Conservation (phyloP, 2,888 invertebrate genomes). For the Spisula solida region DNA sequence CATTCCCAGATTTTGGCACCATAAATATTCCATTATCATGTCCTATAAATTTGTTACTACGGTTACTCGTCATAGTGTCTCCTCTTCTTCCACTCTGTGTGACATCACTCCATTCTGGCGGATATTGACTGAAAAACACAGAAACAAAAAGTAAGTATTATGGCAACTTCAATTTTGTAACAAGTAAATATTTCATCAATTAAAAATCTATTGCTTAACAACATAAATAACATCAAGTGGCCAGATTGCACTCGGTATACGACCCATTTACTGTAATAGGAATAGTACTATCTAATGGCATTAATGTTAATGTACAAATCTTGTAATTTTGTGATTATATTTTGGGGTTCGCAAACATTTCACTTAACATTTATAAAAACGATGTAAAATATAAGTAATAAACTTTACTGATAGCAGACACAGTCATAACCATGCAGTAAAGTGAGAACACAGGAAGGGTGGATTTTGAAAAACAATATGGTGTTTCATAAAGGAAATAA, state of each 20-base stretch:
- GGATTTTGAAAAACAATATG: not conserved
- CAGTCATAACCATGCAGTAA: not conserved
- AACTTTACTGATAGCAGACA: constrained; percentile 2
- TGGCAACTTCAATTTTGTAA: not conserved
- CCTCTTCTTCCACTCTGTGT: constrained; percentile 77
- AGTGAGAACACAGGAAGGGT: constrained; percentile 3
- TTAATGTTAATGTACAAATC: too few relatives aligned
- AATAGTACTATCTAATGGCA: too few relatives aligned
- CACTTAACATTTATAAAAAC: too few relatives aligned
- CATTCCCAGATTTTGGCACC: constrained; percentile 76
- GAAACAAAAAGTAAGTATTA: not conserved
- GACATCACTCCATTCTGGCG: constrained; percentile 85
- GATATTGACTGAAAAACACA: constrained; percentile 80
- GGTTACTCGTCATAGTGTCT: constrained; percentile 79
- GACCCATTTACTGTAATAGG: too few relatives aligned
- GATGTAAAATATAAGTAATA: not conserved
- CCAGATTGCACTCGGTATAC: too few relatives aligned
- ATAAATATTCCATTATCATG: constrained; percentile 78
- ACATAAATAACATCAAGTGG: not conserved
- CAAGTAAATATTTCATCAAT: not conserved
- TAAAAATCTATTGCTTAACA: not conserved
- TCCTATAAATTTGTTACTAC: constrained; percentile 40
- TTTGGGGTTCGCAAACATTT: too few relatives aligned
- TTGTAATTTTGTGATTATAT: too few relatives aligned
- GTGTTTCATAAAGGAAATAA: not conserved